Evolutionary conservation across 2,797 vertebrate species (phyloP).

Genomic region (Pachyuromys duprasi): DNA sequence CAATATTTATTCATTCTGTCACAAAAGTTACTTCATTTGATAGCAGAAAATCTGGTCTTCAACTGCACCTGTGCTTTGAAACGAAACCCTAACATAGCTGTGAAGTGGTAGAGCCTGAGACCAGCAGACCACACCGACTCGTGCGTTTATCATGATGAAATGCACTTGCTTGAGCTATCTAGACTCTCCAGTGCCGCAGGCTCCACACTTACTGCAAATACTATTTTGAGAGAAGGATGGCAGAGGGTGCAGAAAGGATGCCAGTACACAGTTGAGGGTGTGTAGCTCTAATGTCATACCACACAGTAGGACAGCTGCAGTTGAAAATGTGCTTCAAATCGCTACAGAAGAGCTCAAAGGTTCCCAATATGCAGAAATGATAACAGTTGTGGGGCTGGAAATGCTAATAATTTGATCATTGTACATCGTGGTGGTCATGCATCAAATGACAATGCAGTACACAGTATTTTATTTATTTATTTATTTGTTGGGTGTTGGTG

Average conservation of each 20-base stretch:
- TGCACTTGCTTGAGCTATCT: not conserved
- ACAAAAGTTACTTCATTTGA: not conserved
- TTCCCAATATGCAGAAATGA: not conserved
- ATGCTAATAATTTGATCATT: not conserved
- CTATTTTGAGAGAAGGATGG: not conserved
- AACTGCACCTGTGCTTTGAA: not conserved
- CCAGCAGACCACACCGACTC: no score
- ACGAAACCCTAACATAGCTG: not conserved
- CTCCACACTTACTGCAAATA: not conserved
- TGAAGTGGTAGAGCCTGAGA: not conserved
- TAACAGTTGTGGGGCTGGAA: not conserved
- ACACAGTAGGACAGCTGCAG: not conserved
- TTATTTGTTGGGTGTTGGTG: not conserved
- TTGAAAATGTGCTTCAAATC: not conserved
- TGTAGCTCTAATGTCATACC: no score
- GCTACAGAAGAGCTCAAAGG: not conserved
- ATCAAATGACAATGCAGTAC: not conserved
- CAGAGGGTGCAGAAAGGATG: no score
- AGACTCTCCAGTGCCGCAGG: not conserved
- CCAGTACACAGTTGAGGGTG: not conserved
- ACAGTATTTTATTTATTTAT: no score
- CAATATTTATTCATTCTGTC: not conserved
- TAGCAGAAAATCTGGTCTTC: not conserved
- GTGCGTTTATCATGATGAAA: not conserved
- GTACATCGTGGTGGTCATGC: not conserved